Percentiles rank a stretch among this genome's conserved stretches.
These are phyloP conservation scores for Odontamblyopus lacepedii DNA, from an alignment of 2,797 vertebrate genomes.

Conservation along the genomic window DNA sequence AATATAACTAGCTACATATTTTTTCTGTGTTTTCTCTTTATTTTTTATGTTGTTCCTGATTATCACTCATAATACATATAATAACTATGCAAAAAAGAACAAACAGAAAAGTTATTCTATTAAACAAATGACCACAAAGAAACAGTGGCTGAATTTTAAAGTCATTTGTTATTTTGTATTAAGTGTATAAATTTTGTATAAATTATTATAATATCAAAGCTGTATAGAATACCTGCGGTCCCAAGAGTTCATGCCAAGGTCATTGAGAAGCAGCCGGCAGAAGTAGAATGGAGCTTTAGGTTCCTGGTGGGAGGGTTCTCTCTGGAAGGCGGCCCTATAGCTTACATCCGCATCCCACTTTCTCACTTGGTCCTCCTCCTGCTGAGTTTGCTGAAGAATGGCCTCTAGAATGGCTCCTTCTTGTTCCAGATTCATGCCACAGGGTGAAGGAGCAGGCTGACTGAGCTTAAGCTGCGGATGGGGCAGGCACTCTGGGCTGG, in stretches of 20 bases:
- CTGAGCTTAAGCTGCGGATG: slow-evolving; percentile 86
- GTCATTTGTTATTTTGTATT: too few species aligned
- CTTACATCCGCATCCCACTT: slow-evolving; percentile 72
- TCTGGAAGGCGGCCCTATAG: slow-evolving; percentile 78
- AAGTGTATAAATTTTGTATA: too few species aligned
- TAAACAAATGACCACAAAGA: too few species aligned
- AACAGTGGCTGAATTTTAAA: too few species aligned
- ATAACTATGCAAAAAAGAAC: too few species aligned
- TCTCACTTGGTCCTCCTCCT: slow-evolving; percentile 84
- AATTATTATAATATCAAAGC: not conserved
- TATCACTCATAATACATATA: too few species aligned
- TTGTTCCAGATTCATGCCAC: slow-evolving; percentile 87
- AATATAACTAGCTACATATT: not conserved
- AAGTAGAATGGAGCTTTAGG: slow-evolving; percentile 93
- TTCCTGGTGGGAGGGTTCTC: slow-evolving; percentile 80
- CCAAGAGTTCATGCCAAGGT: slow-evolving; percentile 98
- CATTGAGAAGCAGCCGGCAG: slow-evolving; percentile 90
- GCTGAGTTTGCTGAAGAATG: slow-evolving; percentile 82
- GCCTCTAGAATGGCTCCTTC: slow-evolving; percentile 84
- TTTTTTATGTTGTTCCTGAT: too few species aligned
- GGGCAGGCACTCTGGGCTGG: slow-evolving; percentile 92
- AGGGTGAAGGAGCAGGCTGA: slow-evolving; percentile 86
- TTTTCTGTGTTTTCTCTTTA: not conserved
- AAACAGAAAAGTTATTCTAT: too few species aligned
- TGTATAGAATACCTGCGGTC: slow-evolving; percentile 87